Conservation (phyloP, 2,113 vertebrate species). For the Malurus cyaneus region DNA sequence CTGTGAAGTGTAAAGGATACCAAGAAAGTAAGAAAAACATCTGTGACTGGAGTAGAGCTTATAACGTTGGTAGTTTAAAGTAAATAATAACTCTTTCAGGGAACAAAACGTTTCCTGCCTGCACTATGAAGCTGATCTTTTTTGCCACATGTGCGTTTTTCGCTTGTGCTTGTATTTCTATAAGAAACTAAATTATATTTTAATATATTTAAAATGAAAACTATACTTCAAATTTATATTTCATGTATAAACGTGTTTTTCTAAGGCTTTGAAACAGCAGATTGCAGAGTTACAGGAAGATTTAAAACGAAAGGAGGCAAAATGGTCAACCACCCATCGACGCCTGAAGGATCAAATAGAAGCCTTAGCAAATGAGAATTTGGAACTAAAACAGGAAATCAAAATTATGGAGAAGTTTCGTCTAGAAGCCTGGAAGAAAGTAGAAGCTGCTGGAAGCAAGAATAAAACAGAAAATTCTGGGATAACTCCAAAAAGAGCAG, state of each 20-base stretch:
- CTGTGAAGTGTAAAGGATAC: not conserved
- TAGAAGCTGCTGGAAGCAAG: slow-evolving; percentile 53
- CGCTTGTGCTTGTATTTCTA: not conserved
- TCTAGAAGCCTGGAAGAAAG: slow-evolving; percentile 85
- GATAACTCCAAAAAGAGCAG: slow-evolving; percentile 14
- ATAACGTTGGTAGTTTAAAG: not conserved
- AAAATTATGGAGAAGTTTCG: slow-evolving; percentile 87
- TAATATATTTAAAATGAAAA: not conserved
- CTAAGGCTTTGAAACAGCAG: slow-evolving; percentile 87
- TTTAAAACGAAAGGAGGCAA: slow-evolving; percentile 84
- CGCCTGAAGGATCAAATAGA: slow-evolving; percentile 89
- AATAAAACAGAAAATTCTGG: slow-evolving; percentile 13
- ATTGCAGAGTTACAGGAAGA: slow-evolving; percentile 88
- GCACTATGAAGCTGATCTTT: not conserved
- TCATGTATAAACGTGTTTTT: not conserved
- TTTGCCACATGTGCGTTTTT: not conserved
- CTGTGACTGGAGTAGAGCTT: not conserved
- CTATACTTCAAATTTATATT: not conserved
- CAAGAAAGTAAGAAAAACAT: not conserved
- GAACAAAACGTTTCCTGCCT: not conserved
- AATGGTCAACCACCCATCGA: slow-evolving; percentile 85
- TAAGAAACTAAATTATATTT: not conserved
- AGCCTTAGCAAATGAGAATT: slow-evolving; percentile 82
- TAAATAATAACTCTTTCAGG: not conserved
- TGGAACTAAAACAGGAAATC: slow-evolving; percentile 84